Base-by-base conservation (phyloP, 2,888 invertebrate genomes). In the Amphipoea lucens region DNA sequence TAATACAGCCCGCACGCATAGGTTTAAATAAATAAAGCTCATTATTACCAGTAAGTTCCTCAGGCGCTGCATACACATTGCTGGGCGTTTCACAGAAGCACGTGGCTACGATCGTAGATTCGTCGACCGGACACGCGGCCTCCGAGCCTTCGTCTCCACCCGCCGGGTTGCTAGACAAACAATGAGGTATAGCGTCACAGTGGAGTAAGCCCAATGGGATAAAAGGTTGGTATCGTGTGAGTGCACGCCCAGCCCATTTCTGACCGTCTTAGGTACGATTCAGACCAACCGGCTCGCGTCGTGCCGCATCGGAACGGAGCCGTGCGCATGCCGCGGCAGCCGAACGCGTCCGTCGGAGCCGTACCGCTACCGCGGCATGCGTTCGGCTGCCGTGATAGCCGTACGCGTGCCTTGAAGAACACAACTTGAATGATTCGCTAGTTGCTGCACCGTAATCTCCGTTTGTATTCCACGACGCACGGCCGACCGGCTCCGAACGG, bases 71-170 rank as follows among this genome's bases (percentile, higher is more conserved):
- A 85, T 95, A 93, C 36, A 96, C 90, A 73, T 95, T 95, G 91
- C 93, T 94, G 17, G 93, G 78, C 0, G 90, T 84, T 73, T 95
- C 95, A 79, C 96, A 97, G 88, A 85, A 92, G 88, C 97, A 97
- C 0, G 93, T 91, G 54, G 95, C 96, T 2, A 95, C 86, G 0
- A 95, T 78, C 0, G 93, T 85, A 0, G 93, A 83, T 75, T 93
- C 92, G 23, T 95, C 95, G 0, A 88, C 88, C 0, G 96, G 96
- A 75, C 94, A 94, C 4, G 94, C 94, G 1, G 96, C 95, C 68
- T 95, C 95, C 0, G 94, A 90, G 2, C 94, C 95, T 36, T 96
- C 96, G 42, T 95, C 95, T 0, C 94, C 96, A 0, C 89, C 95
- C 3, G 95, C 94, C 0, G 95, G 93, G 65, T 92, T 92, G 74